Evolutionary conservation across 1,140 invertebrate genomes (phyloP).

Genomic region (Drosophila kikkawai): DNA sequence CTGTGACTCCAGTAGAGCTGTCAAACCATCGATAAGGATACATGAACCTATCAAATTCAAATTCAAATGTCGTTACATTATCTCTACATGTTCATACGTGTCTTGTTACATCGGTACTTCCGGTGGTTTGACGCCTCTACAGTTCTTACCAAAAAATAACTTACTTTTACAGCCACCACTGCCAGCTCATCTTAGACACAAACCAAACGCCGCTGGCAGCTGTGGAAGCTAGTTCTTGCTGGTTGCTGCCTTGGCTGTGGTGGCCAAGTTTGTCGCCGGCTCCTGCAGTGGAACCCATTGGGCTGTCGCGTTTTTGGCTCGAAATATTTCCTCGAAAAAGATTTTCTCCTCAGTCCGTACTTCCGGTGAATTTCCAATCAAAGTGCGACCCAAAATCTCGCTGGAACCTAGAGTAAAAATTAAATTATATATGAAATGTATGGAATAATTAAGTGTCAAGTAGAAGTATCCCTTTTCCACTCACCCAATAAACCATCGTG

Average conservation of each 20-base stretch:
- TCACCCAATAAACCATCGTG: slow-evolving; percentile 86
- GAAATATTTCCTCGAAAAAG: slow-evolving; percentile 87
- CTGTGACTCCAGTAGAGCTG: not conserved
- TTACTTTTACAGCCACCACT: slow-evolving; percentile 10
- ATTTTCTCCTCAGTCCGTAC: slow-evolving; percentile 85
- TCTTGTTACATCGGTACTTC: too few relatives aligned
- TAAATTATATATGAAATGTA: not conserved
- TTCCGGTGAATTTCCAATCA: slow-evolving; percentile 85
- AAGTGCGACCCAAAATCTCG: slow-evolving; percentile 86
- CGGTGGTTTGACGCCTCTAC: not conserved
- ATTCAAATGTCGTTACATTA: not conserved
- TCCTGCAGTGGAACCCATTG: slow-evolving; percentile 86
- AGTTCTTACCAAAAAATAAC: not conserved
- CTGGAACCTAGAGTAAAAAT: slow-evolving; percentile 77
- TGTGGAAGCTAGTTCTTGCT: slow-evolving; percentile 58
- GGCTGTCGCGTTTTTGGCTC: slow-evolving; percentile 87
- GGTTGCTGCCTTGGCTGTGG: slow-evolving; percentile 59
- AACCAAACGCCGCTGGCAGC: slow-evolving; percentile 23
- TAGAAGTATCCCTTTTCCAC: not conserved
- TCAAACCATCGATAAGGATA: not conserved
- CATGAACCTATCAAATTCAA: too few relatives aligned
- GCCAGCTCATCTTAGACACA: slow-evolving; percentile 19
- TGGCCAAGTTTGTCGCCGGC: slow-evolving; percentile 58
- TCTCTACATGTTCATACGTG: not conserved
- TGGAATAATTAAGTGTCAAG: not conserved